Conservation (phyloP, 2,797 vertebrate species). For the Enteromius mattozi region DNA sequence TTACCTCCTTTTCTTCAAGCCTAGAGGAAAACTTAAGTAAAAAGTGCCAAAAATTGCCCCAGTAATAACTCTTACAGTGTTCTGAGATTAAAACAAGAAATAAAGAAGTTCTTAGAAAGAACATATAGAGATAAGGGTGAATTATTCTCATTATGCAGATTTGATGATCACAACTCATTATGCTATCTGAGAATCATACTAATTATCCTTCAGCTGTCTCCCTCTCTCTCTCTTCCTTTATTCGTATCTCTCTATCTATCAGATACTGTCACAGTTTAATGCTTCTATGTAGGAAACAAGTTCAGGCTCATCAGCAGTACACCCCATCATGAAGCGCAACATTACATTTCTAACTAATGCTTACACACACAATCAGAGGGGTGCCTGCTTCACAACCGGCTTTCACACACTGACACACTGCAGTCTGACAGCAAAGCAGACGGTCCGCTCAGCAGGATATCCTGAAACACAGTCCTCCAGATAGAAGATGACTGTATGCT, state of each 20-base stretch:
- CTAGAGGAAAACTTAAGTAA: neutral
- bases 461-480: slow-evolving; percentile 42
- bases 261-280: slow-evolving; percentile 51
- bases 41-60: neutral
- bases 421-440: slow-evolving; percentile 57
- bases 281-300: slow-evolving; percentile 53
- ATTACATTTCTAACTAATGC: slow-evolving; percentile 61
- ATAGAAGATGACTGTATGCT: slow-evolving; percentile 39
- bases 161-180: slow-evolving; percentile 40
- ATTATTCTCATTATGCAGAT: slow-evolving; percentile 48
- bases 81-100: slow-evolving; percentile 4
- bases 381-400: slow-evolving; percentile 34
- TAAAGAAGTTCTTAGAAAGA: slow-evolving; percentile 3
- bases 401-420: slow-evolving; percentile 43
- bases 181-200: slow-evolving; percentile 41
- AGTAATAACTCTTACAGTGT: neutral
- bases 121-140: slow-evolving; percentile 31
- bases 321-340: slow-evolving; percentile 56
- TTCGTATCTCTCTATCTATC: slow-evolving; percentile 27
- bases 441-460: slow-evolving; percentile 54
- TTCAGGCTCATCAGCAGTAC: slow-evolving; percentile 52
- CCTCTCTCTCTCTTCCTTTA: slow-evolving; percentile 29
- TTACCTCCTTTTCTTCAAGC: neutral
- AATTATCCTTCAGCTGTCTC: slow-evolving; percentile 46
- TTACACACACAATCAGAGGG: slow-evolving; percentile 55